phyloP scores from a whole-genome alignment of 2,888 invertebrate genomes.

The Caradrina clavipalpis region DNA sequence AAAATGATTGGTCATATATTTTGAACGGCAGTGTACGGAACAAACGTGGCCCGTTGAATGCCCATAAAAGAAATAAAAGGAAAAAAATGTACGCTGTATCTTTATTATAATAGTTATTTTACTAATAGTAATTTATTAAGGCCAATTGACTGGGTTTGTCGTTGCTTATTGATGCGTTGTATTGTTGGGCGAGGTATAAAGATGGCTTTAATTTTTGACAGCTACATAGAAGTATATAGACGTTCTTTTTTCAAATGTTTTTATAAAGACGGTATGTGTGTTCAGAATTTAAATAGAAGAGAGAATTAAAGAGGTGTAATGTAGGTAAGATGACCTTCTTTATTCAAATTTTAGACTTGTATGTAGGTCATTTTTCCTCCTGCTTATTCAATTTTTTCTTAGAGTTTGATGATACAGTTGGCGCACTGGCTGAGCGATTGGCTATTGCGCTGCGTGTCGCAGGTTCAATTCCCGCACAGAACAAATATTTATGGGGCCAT shows the following conservation, averaged over 20 bases:
- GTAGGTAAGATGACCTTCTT: too few relatives aligned
- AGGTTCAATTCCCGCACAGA: too few relatives aligned
- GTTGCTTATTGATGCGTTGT: constrained; percentile 46
- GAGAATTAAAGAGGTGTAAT: not conserved
- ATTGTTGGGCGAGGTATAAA: constrained; percentile 42
- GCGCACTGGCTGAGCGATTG: too few relatives aligned
- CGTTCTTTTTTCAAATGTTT: constrained; percentile 11
- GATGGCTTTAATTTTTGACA: constrained; percentile 45
- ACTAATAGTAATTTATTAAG: constrained; percentile 65
- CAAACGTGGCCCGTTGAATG: constrained; percentile 43
- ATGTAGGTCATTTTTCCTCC: not conserved
- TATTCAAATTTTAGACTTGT: too few relatives aligned
- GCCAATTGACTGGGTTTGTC: constrained; percentile 60
- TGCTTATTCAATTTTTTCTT: not conserved
- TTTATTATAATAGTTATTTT: constrained; percentile 57
- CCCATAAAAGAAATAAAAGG: constrained; percentile 55
- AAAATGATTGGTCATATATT: constrained; percentile 80
- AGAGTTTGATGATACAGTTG: too few relatives aligned
- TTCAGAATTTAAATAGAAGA: constrained; percentile 14
- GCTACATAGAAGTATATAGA: constrained; percentile 23
- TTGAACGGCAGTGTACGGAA: constrained; percentile 47
- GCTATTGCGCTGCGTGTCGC: too few relatives aligned
- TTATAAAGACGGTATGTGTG: not conserved
- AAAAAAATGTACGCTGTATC: constrained; percentile 48
- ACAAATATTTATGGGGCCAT: too few relatives aligned